Conservation (phyloP, 2,797 vertebrate species). For the Smutsia temminckii region DNA sequence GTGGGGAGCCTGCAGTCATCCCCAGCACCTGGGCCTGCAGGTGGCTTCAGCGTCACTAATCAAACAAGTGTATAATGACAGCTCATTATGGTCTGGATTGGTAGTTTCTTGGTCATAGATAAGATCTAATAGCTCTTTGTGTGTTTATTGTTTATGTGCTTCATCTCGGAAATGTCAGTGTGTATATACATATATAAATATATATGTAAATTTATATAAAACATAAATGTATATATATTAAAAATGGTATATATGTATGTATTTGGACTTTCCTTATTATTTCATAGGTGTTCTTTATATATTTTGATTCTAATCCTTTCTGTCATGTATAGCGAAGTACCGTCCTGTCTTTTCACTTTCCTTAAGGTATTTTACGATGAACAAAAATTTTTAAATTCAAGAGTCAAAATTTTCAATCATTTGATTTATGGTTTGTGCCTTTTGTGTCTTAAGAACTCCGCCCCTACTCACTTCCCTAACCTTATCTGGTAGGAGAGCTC, state of each 20-base stretch:
- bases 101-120: not conserved
- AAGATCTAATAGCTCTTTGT: not conserved
- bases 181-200: not conserved
- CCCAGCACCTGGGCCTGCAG: too few species aligned
- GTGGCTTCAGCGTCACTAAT: too few species aligned
- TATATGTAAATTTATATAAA: not conserved
- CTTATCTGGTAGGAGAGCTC: too few species aligned
- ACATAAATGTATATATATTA: not conserved
- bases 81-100: not conserved
- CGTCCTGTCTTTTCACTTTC: not conserved
- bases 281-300: not conserved
- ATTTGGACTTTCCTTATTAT: not conserved
- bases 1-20: too few species aligned
- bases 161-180: not conserved
- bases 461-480: too few species aligned
- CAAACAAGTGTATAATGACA: not conserved
- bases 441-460: not conserved
- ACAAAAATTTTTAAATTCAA: not conserved
- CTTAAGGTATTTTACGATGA: not conserved
- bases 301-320: not conserved
- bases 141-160: not conserved
- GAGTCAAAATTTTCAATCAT: not conserved
- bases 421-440: not conserved
- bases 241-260: not conserved
- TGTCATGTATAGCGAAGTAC: too few species aligned